Evolutionary conservation across 2,797 vertebrate genomes (phyloP).

Genomic region (Protosalanx chinensis): DNA sequence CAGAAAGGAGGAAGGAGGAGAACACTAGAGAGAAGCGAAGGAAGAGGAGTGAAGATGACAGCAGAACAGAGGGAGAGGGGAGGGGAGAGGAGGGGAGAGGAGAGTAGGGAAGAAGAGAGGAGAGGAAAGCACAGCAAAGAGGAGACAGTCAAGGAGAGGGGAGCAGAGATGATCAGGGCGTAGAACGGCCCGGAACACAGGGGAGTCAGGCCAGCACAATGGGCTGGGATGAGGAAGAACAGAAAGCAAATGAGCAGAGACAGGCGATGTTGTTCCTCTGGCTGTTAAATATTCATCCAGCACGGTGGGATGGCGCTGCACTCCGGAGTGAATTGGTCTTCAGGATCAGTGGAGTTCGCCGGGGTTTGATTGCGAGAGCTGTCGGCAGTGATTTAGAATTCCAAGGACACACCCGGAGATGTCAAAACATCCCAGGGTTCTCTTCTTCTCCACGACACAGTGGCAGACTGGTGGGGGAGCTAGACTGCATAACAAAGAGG

Average conservation of each 20-base stretch:
- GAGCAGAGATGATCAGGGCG: no score
- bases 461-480: slow-evolving; percentile 21
- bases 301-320: neutral
- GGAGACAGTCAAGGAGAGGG: neutral
- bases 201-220: neutral
- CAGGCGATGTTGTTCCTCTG: neutral
- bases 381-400: slow-evolving; percentile 30
- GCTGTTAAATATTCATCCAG: neutral
- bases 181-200: neutral
- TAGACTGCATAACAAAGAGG: slow-evolving; percentile 40
- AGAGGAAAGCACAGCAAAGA: slow-evolving; percentile 9
- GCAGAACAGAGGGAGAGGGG: neutral
- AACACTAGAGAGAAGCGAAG: neutral
- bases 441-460: neutral
- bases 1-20: no score
- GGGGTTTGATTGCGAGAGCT: slow-evolving; percentile 9
- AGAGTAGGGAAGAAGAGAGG: neutral
- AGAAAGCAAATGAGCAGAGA: neutral
- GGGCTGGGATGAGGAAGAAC: neutral
- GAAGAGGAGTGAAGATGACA: no score
- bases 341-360: slow-evolving; percentile 6
- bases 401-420: slow-evolving; percentile 30
- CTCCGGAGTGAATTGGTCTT: neutral
- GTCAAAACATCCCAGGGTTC: slow-evolving; percentile 44
- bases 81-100: neutral